Conservation (phyloP, 2,888 invertebrate species). For the Macrosoma leucophasiata region DNA sequence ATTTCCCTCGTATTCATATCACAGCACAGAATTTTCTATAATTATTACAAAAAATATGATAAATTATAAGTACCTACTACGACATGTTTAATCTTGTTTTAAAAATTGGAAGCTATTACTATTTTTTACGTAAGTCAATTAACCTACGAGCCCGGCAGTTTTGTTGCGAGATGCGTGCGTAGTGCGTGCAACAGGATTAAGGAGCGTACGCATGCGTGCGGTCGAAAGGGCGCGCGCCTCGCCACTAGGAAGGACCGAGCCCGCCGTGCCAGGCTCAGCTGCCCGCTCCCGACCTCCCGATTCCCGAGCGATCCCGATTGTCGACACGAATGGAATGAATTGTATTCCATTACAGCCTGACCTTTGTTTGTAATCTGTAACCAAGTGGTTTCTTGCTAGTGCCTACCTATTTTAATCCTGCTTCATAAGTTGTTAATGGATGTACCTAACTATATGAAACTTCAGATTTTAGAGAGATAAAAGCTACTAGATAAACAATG, state of each 20-base stretch:
- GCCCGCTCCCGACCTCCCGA: conserved; percentile 32
- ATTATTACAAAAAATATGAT: too few species aligned
- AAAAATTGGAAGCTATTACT: too few species aligned
- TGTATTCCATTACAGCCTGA: too few species aligned
- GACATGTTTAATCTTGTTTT: too few species aligned
- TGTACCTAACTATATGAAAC: too few species aligned
- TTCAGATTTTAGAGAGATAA: too few species aligned
- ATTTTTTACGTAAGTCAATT: conserved; percentile 3
- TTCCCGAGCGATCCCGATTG: conserved; percentile 28
- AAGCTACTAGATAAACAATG: too few species aligned
- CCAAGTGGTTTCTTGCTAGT: too few species aligned
- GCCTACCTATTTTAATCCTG: conserved; percentile 11
- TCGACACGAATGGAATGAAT: conserved; percentile 33
- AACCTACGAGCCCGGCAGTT: conserved; percentile 11
- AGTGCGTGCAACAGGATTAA: conserved; percentile 46
- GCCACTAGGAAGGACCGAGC: conserved; percentile 39
- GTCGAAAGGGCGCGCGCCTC: conserved; percentile 45
- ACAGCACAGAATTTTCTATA: too few species aligned
- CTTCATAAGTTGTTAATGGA: too few species aligned
- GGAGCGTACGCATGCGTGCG: conserved; percentile 51
- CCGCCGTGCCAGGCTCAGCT: conserved; percentile 24
- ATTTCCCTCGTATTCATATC: conserved; percentile 5
- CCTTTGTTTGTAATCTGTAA: too few species aligned
- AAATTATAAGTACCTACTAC: too few species aligned
- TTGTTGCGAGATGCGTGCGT: conserved; percentile 20